Conservation (phyloP, 2,797 vertebrate species). For the Aplochiton taeniatus region DNA sequence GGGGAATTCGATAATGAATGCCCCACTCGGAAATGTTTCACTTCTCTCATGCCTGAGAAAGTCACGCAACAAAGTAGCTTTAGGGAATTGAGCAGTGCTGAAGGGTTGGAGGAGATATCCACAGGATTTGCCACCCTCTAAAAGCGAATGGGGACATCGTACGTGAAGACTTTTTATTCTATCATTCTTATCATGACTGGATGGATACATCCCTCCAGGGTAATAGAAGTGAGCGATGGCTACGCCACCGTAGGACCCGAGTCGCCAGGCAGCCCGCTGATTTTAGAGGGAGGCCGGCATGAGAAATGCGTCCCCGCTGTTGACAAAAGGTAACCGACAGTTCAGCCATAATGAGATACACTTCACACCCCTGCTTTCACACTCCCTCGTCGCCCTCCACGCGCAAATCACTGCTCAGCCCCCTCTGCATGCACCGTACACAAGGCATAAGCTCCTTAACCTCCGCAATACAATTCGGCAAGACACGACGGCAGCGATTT, state of each 20-base stretch:
- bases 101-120: slow-evolving; percentile 37
- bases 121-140: slow-evolving; percentile 17
- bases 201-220: slow-evolving; percentile 55
- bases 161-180: slow-evolving; percentile 58
- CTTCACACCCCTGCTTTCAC: slow-evolving; percentile 48
- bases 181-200: slow-evolving; percentile 58
- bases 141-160: slow-evolving; percentile 46
- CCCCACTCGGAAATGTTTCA: slow-evolving; percentile 54
- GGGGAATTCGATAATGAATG: slow-evolving; percentile 56
- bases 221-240: slow-evolving; percentile 53
- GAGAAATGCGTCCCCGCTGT: slow-evolving; percentile 63
- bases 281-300: slow-evolving; percentile 45
- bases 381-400: slow-evolving; percentile 22
- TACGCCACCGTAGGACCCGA: slow-evolving; percentile 15
- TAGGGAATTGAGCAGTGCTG: slow-evolving; percentile 58
- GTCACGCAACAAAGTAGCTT: slow-evolving; percentile 62
- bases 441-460: slow-evolving; percentile 73
- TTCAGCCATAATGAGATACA: slow-evolving; percentile 65
- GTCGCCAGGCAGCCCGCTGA: slow-evolving; percentile 53
- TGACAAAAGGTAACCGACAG: slow-evolving; percentile 72
- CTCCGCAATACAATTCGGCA: slow-evolving; percentile 59
- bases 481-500: slow-evolving; percentile 58
- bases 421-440: slow-evolving; percentile 52
- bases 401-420: slow-evolving; percentile 57
- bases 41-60: slow-evolving; percentile 63